A percentile compares a stretch with the other conserved stretches of the same genome.
phyloP scores from a whole-genome alignment of 2,888 invertebrate genomes.

The Deilephila porcellus region DNA sequence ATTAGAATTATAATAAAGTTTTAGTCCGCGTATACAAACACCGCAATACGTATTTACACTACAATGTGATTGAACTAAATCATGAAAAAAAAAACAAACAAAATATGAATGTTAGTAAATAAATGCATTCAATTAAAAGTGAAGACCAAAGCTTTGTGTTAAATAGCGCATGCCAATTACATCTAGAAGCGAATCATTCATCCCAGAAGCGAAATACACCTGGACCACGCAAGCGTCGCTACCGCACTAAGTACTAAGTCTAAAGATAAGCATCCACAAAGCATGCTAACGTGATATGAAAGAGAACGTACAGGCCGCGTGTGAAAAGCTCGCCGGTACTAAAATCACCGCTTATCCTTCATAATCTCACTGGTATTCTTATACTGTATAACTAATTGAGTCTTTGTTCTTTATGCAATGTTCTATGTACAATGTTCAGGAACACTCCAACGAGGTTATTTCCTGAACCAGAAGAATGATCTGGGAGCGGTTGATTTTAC shows the following conservation, averaged over 20 bases:
- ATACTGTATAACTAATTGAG: conserved; percentile 81
- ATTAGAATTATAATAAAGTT: no score
- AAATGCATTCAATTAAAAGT: background rate
- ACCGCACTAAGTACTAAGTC: background rate
- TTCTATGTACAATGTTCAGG: conserved; percentile 81
- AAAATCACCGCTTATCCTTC: conserved; percentile 82
- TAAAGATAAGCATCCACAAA: conserved; percentile 38
- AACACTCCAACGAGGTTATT: conserved; percentile 78
- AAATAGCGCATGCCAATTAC: background rate
- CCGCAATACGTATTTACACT: no score
- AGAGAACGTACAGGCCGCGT: conserved; percentile 76
- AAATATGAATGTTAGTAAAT: conserved; percentile 19
- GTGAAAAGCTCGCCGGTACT: conserved; percentile 78
- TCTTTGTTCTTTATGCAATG: conserved; percentile 80
- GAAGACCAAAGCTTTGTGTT: background rate
- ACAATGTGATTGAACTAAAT: no score
- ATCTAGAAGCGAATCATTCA: conserved; percentile 1
- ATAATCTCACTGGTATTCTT: conserved; percentile 84
- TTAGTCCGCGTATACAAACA: no score
- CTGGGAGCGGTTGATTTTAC: conserved; percentile 84
- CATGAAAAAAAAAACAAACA: background rate
- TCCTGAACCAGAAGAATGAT: conserved; percentile 85
- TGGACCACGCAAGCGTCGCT: background rate
- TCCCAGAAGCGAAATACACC: background rate
- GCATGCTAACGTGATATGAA: conserved; percentile 67